These are phyloP conservation scores for Limnephilus auricula DNA, from an alignment of 2,888 invertebrate genomes.

Conservation along the genomic window DNA sequence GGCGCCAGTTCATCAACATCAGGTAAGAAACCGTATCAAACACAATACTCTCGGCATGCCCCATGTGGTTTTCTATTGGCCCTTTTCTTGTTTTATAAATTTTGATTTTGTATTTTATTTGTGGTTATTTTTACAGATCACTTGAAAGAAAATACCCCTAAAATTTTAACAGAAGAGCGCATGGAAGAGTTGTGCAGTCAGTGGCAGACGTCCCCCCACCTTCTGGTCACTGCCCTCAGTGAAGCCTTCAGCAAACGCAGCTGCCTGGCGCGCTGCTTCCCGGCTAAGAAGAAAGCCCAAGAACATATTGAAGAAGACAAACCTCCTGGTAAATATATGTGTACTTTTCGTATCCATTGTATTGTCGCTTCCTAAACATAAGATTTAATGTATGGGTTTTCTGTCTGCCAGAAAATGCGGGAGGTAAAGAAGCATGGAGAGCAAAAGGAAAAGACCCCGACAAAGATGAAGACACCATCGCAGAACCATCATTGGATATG, in stretches of 20 bases:
- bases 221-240: slow-evolving; percentile 86
- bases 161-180: slow-evolving; percentile 85
- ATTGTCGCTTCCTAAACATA: neutral
- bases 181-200: slow-evolving; percentile 86
- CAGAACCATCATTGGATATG: slow-evolving; percentile 83
- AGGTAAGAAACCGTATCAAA: neutral
- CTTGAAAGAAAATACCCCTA: slow-evolving; percentile 66
- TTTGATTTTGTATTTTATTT: neutral
- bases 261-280: slow-evolving; percentile 85
- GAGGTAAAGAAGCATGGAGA: slow-evolving; percentile 84
- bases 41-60: neutral
- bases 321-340: slow-evolving; percentile 72
- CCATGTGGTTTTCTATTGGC: neutral
- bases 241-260: slow-evolving; percentile 83
- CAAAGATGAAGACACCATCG: slow-evolving; percentile 89
- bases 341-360: neutral
- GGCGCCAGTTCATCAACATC: slow-evolving; percentile 28
- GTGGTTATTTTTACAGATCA: slow-evolving; percentile 39
- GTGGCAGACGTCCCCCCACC: slow-evolving; percentile 84
- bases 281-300: slow-evolving; percentile 70
- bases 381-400: neutral
- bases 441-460: slow-evolving; percentile 88
- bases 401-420: slow-evolving; percentile 57
- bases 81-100: neutral
- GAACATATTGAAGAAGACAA: slow-evolving; percentile 71